Base-by-base conservation (phyloP, 35 echinoderm and acorn worm genomes). In the Amphiura filiformis region DNA sequence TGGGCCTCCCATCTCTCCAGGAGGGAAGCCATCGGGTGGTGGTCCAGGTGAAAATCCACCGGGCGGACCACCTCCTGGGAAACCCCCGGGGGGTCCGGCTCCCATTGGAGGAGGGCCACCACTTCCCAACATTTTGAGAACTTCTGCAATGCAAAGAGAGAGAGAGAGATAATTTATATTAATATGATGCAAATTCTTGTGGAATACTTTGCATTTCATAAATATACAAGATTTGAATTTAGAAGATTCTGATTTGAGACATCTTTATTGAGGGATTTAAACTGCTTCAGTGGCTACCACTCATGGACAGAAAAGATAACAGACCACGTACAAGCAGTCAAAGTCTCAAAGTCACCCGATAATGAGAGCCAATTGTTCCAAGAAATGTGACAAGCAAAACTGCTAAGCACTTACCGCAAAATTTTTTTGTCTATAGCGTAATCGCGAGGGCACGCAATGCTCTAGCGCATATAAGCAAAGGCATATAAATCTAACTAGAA, bases 111-210 rank as follows among this genome's bases (percentile, higher is more conserved):
- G 32, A 79, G 36, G 44, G 44, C 44, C 44, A 35, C 87, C 78
- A 49, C 49, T 89, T 61, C 78, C 35, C 30, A 81, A 57, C 22
- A 31, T 44, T 75, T 89, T 31, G 20, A 76, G 65, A 36, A 89
- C 39, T 83, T 89, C 56, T 89, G 78, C n/a, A 39, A 39, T 82
- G 39, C 26, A 82, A 52, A 11, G 20, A 52, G 44, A 52, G 7
- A 52, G 20, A 52, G 7, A 52, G 7, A 52, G 20, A 11, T 52
- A 52, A 11, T 52, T 52, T 52, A 20, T 52, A 52, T 11, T 11
- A 11, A 20, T 11, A 7, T 52, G 44, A 7, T 52, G 44, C 20
- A 52, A 52, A 11, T 20, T 52, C 7, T 52, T 52, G 44, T 7
- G 44, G 44, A 52, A 7, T 20, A 52, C 20, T 52, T 7, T 52